Base-by-base conservation (phyloP, 2,113 vertebrate genomes). In the Verasper variegatus region DNA sequence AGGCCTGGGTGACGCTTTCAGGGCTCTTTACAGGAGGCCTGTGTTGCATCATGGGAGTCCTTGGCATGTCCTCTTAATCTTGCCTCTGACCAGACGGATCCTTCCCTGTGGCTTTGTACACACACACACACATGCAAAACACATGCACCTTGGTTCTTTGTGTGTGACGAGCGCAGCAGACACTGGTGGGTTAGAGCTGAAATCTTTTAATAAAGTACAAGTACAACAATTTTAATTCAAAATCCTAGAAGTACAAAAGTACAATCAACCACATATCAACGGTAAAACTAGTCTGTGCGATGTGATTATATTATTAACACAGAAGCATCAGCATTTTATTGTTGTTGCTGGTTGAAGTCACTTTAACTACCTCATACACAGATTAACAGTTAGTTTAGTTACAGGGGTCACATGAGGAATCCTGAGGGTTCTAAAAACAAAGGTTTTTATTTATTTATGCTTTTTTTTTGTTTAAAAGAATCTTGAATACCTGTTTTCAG, bases 51-150 rank as follows among this genome's bases (percentile, higher is more conserved):
- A 88, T 52, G 83, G 87, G 79, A 90, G 90, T 88, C 90, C 92
- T 92, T 93, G 86, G 83, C 49, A 47, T 73, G 89, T 91, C 90
- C 92, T 92, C 88, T 85, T 87, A 63, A 88, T 89, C 79, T 90
- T 74, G 83, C 87, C 84, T 86, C 72, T 69, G 85, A 89, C 81
- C 86, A 86, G 85, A 86, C 80, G 52, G 68, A 73, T 85, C 35
- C 82, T 76, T 84, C 71, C 87, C 84, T 69, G 68, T 82, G 83
- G 86, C 83, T 84, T 76, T 71, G 40, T 12, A 72, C 45, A 75
- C 68, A 42, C 27, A 60, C 65, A 66, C 15, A 74, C n/a, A 54
- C 56, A 76, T 7, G 69, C 37, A 63, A 61, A 79, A 84, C 64
- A 71, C 56, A 72, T 60, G 61, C 67, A 80, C 82, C 86, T 83